Evolutionary conservation across 2,888 invertebrate genomes (phyloP).

Genomic region (Dolichomitus sp.): DNA sequence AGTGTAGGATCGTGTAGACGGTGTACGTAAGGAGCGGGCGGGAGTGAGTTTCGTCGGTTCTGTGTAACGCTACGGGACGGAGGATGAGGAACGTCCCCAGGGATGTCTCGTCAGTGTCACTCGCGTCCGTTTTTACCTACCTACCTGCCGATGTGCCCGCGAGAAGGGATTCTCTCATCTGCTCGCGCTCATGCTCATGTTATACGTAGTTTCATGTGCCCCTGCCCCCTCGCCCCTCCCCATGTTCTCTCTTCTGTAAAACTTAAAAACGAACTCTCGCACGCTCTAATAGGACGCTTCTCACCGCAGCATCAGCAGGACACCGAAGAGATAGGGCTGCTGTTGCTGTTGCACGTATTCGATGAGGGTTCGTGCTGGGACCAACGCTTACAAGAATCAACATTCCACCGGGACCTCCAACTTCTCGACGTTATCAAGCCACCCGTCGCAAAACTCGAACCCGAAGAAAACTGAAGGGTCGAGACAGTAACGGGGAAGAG

Average conservation of each 20-base stretch:
- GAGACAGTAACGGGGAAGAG: constrained; percentile 9
- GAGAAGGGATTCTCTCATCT: constrained; percentile 45
- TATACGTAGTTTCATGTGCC: background rate
- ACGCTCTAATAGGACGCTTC: constrained; percentile 53
- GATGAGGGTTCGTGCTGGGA: constrained; percentile 30
- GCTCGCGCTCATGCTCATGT: constrained; percentile 3
- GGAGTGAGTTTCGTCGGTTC: constrained; percentile 52
- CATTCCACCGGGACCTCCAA: constrained; percentile 49
- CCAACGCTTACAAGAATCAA: constrained; percentile 51
- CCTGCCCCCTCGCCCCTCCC: background rate
- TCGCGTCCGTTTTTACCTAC: constrained; percentile 62
- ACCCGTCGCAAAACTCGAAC: constrained; percentile 50
- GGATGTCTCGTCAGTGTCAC: constrained; percentile 63
- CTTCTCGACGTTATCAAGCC: constrained; percentile 53
- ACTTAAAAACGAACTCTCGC: constrained; percentile 43
- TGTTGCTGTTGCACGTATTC: constrained; percentile 6
- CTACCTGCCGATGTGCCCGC: constrained; percentile 43
- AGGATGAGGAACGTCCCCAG: constrained; percentile 69
- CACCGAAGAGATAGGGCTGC: constrained; percentile 22
- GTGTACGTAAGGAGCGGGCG: constrained; percentile 39
- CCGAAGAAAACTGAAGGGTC: constrained; percentile 31
- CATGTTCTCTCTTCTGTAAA: background rate
- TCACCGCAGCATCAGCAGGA: constrained; percentile 21
- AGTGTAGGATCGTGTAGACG: constrained; percentile 80
- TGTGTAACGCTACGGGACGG: constrained; percentile 56